These are phyloP conservation scores for Abrostola tripartita DNA, from an alignment of 2,888 invertebrate species.

Conservation along the genomic window DNA sequence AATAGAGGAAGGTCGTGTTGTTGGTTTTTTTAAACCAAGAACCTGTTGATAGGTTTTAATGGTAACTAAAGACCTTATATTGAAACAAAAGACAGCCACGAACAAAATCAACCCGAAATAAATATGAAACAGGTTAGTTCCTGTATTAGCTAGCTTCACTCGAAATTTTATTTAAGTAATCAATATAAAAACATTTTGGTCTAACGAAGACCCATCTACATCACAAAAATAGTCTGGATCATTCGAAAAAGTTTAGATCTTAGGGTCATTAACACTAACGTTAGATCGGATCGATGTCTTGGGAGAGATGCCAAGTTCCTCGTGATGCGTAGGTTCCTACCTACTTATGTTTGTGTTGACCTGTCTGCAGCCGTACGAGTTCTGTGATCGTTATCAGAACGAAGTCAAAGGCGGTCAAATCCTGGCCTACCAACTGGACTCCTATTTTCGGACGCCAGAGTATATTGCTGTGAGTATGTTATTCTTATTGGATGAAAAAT, in stretches of 20 bases:
- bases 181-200: not conserved
- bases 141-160: no score
- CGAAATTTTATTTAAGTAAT: no score
- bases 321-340: not conserved
- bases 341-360: not conserved
- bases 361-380: constrained; percentile 76
- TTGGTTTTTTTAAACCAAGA: no score
- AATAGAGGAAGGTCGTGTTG: no score
- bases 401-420: constrained; percentile 70
- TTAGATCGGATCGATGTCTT: constrained; percentile 2
- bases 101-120: no score
- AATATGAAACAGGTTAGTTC: no score
- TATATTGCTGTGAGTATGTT: constrained; percentile 64
- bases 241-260: not conserved
- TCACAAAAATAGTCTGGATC: not conserved
- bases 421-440: constrained; percentile 63
- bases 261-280: not conserved
- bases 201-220: not conserved
- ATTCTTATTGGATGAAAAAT: not conserved
- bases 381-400: constrained; percentile 84
- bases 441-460: constrained; percentile 64
- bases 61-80: no score
- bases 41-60: no score
- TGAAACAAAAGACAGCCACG: no score
- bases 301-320: constrained; percentile 15